Conservation (phyloP, 2,888 invertebrate species). For the Drosophila bunnanda region DNA sequence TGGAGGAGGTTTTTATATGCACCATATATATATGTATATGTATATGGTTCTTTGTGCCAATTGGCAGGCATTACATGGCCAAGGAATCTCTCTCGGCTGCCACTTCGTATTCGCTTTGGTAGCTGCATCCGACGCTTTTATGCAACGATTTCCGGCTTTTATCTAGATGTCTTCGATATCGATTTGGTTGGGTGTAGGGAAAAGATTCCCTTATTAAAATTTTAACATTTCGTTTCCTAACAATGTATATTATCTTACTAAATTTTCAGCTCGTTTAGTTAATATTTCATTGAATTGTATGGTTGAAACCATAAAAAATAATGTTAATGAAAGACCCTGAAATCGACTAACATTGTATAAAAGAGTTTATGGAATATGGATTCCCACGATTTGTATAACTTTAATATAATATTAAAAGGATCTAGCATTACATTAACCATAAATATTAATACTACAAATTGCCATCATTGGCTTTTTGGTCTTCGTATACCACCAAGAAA, state of each 20-base stretch:
- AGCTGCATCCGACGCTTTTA: constrained; percentile 9
- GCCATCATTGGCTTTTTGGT: too few species aligned
- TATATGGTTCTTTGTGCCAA: constrained; percentile 60
- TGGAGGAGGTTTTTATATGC: constrained; percentile 33
- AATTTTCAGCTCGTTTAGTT: too few species aligned
- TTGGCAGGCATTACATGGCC: constrained; percentile 64
- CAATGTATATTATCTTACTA: background rate
- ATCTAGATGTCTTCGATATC: constrained; percentile 3
- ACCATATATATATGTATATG: constrained; percentile 1
- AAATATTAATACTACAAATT: too few species aligned
- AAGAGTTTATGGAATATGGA: background rate
- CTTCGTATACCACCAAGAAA: too few species aligned
- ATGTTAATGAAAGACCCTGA: background rate
- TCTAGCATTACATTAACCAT: too few species aligned
- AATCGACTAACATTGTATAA: background rate
- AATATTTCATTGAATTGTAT: background rate
- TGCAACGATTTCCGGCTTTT: constrained; percentile 4
- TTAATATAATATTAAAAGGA: too few species aligned
- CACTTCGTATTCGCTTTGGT: constrained; percentile 28
- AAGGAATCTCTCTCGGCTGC: constrained; percentile 34
- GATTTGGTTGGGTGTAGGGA: background rate
- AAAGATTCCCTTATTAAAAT: background rate
- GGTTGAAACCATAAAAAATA: background rate
- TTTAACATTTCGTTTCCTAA: background rate
- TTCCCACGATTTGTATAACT: too few species aligned